phyloP scores from a whole-genome alignment of 2,888 invertebrate species.

The Leucozona laternaria region DNA sequence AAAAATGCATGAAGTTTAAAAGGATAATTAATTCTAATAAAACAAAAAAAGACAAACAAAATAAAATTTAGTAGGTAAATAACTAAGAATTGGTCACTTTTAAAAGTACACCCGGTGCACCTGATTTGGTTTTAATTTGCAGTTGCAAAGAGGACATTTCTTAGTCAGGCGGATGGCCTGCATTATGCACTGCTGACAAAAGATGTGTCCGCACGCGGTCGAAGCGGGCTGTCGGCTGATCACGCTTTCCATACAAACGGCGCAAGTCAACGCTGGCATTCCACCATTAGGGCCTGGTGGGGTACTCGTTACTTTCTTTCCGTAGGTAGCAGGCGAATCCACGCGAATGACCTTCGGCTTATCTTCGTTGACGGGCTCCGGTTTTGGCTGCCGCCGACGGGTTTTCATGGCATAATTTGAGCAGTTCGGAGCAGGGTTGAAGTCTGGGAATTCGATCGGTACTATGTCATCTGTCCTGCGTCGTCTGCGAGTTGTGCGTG shows the following conservation, averaged over 20 bases:
- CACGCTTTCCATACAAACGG: constrained; percentile 72
- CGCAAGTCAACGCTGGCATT: constrained; percentile 49
- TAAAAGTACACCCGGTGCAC: constrained; percentile 65
- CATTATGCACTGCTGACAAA: constrained; percentile 72
- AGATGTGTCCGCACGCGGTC: constrained; percentile 76
- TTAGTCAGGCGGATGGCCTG: constrained; percentile 49
- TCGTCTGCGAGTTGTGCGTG: constrained; percentile 6
- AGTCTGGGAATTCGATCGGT: constrained; percentile 14
- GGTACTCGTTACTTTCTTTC: not conserved
- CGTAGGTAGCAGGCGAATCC: not conserved
- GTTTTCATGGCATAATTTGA: not conserved
- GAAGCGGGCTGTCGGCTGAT: constrained; percentile 49
- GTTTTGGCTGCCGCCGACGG: constrained; percentile 31
- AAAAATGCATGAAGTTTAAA: constrained; percentile 9
- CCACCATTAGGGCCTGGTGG: not conserved
- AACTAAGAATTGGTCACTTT: not conserved
- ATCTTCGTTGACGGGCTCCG: not conserved
- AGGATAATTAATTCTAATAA: constrained; percentile 15
- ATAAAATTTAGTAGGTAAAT: not conserved
- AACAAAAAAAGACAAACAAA: constrained; percentile 11
- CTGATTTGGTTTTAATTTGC: constrained; percentile 39
- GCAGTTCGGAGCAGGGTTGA: not conserved
- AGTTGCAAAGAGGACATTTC: constrained; percentile 76
- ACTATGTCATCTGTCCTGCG: not conserved
- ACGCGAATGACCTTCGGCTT: not conserved